Conservation (phyloP, 2,113 vertebrate species). For the human (Homo sapiens) region DNA sequence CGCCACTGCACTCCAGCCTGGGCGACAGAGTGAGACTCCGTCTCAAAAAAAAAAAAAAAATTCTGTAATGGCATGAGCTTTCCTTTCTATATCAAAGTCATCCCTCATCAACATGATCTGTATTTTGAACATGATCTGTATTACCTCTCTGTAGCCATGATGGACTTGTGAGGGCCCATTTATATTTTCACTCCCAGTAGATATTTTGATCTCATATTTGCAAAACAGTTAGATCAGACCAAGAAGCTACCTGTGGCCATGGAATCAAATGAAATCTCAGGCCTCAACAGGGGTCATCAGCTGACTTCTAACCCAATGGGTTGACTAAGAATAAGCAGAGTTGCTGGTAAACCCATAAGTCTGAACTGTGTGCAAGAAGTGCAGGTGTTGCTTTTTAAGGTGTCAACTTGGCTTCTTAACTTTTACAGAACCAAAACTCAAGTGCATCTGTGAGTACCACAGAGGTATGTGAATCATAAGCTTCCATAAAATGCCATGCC, state of each 20-base stretch:
- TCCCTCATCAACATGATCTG: neutral
- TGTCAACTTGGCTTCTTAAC: constrained; percentile 9
- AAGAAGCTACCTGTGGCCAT: neutral
- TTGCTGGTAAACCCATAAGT: neutral
- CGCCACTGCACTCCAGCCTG: too few species aligned
- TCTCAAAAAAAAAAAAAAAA: neutral
- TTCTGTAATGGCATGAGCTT: neutral
- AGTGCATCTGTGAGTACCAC: constrained; percentile 41
- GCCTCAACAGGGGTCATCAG: neutral
- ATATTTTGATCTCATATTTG: neutral
- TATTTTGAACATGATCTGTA: neutral
- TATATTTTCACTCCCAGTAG: neutral
- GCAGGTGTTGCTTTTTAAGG: neutral
- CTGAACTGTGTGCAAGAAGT: neutral
- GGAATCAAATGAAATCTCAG: neutral
- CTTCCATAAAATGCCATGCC: constrained; percentile 46
- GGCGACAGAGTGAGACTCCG: too few species aligned
- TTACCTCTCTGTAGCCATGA: neutral
- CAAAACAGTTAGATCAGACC: neutral
- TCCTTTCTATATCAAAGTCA: neutral
- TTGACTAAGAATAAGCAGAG: neutral
- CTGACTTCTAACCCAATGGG: neutral
- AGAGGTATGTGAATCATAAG: constrained; percentile 65
- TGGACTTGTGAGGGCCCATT: neutral
- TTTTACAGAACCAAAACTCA: constrained; percentile 54